Evolutionary conservation across 2,113 vertebrate genomes (phyloP).

Genomic region (Ariopsis seemanni): DNA sequence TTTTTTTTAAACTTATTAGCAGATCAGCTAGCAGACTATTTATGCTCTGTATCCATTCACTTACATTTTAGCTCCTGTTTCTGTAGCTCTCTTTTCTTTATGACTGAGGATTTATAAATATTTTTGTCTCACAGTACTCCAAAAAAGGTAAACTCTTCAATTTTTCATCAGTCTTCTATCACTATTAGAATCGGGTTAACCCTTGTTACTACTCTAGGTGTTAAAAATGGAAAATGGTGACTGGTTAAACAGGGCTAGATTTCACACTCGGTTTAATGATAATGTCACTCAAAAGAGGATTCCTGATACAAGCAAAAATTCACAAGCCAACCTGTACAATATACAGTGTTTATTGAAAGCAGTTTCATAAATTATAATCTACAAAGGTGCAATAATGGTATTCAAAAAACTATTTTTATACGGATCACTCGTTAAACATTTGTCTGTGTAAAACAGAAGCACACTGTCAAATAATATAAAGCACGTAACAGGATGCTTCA

Average conservation of each 20-base stretch:
- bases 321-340: neutral
- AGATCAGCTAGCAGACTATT: neutral
- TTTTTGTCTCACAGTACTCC: neutral
- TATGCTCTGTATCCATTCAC: neutral
- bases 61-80: neutral
- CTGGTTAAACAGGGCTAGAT: neutral
- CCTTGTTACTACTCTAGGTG: neutral
- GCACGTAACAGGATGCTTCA: constrained; percentile 59
- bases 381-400: constrained; percentile 82
- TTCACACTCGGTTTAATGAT: neutral
- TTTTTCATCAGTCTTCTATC: neutral
- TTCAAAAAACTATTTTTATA: constrained; percentile 77
- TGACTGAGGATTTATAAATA: neutral
- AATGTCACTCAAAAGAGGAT: neutral
- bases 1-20: no score
- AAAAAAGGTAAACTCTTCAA: neutral
- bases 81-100: neutral
- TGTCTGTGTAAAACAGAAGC: constrained; percentile 59
- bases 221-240: neutral
- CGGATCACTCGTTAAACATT: constrained; percentile 76
- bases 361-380: constrained; percentile 95
- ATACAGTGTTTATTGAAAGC: constrained; percentile 61
- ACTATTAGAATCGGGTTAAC: neutral
- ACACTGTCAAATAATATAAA: constrained; percentile 61
- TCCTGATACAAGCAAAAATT: neutral